These are phyloP conservation scores for Pelecanus crispus DNA, from an alignment of 2,113 vertebrate species.

Conservation along the genomic window DNA sequence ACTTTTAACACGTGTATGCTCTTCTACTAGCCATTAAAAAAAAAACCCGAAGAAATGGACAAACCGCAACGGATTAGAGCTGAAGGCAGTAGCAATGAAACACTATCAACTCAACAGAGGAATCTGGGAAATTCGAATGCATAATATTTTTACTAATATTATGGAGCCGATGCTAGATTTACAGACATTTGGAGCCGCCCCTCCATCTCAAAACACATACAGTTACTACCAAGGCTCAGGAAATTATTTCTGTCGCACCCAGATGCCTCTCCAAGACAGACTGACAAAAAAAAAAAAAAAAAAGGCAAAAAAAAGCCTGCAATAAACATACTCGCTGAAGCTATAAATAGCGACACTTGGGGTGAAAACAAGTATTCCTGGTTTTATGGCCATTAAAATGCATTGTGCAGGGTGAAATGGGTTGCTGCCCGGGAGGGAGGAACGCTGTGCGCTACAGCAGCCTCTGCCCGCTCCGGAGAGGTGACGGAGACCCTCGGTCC, in stretches of 20 bases:
- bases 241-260: background rate
- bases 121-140: background rate
- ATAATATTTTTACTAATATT: background rate
- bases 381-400: background rate
- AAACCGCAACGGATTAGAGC: background rate
- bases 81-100: background rate
- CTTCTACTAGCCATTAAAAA: background rate
- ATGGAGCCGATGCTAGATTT: background rate
- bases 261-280: background rate
- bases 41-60: background rate
- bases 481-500: background rate
- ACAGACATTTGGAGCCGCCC: background rate
- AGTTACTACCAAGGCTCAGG: background rate
- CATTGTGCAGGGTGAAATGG: background rate
- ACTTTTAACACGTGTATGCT: conserved; percentile 9
- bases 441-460: background rate
- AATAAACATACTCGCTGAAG: background rate
- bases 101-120: background rate
- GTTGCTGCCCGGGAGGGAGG: background rate
- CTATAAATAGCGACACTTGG: background rate
- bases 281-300: background rate
- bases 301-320: background rate
- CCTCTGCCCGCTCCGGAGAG: background rate
- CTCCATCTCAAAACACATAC: background rate
- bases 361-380: background rate